A percentile compares a stretch with the other conserved stretches of the same genome.
Conservation (phyloP, 2,888 invertebrate species). For the Lathronympha strigana region DNA sequence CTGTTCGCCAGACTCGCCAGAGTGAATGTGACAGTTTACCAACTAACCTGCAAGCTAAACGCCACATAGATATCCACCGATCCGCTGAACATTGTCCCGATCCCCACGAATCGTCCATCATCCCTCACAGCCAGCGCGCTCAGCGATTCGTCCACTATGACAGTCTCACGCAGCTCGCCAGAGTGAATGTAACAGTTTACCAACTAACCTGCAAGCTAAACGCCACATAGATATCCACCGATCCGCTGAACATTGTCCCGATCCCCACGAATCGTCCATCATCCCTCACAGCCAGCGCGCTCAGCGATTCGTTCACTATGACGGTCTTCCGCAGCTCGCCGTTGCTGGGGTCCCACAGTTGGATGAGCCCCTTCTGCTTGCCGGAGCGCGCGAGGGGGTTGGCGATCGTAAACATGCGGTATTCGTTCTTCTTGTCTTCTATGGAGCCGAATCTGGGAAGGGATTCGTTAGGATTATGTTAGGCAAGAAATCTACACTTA, state of each 20-base stretch:
- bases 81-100: slow-evolving; percentile 97
- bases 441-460: slow-evolving; percentile 87
- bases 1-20: slow-evolving; percentile 10
- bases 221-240: slow-evolving; percentile 94
- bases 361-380: slow-evolving; percentile 89
- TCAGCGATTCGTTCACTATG: slow-evolving; percentile 89
- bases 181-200: not conserved
- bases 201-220: slow-evolving; percentile 92
- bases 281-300: slow-evolving; percentile 94
- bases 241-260: slow-evolving; percentile 97
- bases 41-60: slow-evolving; percentile 92
- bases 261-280: slow-evolving; percentile 96
- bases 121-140: slow-evolving; percentile 94
- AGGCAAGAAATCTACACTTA: not conserved
- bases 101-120: slow-evolving; percentile 95
- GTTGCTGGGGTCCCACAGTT: slow-evolving; percentile 87
- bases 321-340: slow-evolving; percentile 84
- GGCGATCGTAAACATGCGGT: slow-evolving; percentile 90
- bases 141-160: slow-evolving; percentile 88
- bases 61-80: slow-evolving; percentile 95
- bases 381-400: slow-evolving; percentile 91
- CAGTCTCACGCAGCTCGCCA: slow-evolving; percentile 60
- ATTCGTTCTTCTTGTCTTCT: slow-evolving; percentile 86
- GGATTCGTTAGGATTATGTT: not conserved
- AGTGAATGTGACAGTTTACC: not conserved